Conservation (phyloP, 2,113 vertebrate species). For the Smithornis capensis region DNA sequence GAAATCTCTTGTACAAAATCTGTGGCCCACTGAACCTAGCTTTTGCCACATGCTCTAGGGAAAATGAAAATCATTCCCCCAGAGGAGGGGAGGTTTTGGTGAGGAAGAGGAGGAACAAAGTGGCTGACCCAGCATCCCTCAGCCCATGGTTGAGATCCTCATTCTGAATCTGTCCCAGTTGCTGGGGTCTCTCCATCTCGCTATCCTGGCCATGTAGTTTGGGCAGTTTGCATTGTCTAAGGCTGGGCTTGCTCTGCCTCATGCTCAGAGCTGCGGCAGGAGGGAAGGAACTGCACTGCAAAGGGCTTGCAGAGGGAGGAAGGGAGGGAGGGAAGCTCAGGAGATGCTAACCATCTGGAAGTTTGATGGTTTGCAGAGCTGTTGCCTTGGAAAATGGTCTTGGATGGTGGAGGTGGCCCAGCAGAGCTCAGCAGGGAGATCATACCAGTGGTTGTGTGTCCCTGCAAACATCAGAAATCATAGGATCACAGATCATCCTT, state of each 20-base stretch:
- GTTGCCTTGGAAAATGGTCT: background rate
- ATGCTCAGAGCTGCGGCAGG: background rate
- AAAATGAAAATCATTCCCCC: background rate
- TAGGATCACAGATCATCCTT: background rate
- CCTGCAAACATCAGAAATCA: background rate
- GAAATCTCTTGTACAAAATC: background rate
- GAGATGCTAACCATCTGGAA: background rate
- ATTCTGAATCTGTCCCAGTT: background rate
- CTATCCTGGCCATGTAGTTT: background rate
- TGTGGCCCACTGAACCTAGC: background rate
- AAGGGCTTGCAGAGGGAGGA: background rate
- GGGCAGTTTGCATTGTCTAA: background rate
- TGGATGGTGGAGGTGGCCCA: background rate
- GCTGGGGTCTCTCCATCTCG: background rate
- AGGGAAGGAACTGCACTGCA: background rate
- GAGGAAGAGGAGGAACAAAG: background rate
- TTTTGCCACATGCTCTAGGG: background rate
- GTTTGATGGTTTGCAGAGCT: background rate
- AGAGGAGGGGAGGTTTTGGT: background rate
- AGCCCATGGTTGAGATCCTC: background rate
- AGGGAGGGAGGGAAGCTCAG: background rate
- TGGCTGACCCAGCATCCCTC: background rate
- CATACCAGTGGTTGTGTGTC: accelerated
- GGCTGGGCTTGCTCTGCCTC: background rate
- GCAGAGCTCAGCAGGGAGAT: background rate